phyloP scores from a whole-genome alignment of 35 echinoderm and acorn worm genomes.

The Apostichopus californicus region DNA sequence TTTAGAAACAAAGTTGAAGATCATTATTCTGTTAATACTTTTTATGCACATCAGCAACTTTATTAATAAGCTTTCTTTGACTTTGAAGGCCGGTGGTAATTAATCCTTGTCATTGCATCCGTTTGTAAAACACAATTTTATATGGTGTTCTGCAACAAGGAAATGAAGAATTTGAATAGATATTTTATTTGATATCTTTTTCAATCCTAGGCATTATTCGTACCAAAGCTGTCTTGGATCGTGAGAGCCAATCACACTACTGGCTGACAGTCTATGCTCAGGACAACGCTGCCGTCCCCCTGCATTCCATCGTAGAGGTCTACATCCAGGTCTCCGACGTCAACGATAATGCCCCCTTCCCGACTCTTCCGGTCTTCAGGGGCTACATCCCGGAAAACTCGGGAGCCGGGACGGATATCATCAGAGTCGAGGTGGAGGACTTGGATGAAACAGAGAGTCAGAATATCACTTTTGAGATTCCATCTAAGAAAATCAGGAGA shows the following conservation, averaged over 20 bases:
- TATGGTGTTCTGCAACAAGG: too few relatives aligned
- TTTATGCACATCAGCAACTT: too few relatives aligned
- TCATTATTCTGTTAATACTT: too few relatives aligned
- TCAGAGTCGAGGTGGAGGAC: constrained; percentile 74
- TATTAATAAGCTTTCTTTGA: too few relatives aligned
- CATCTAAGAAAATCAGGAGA: constrained; percentile 49
- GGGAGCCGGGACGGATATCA: constrained; percentile 43
- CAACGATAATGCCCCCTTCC: constrained; percentile 88
- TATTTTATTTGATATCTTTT: background rate
- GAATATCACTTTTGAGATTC: constrained; percentile 62
- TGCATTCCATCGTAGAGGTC: constrained; percentile 82
- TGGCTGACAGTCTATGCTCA: constrained; percentile 96
- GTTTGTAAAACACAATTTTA: too few relatives aligned
- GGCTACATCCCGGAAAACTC: constrained; percentile 69
- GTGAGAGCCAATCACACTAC: constrained; percentile 78
- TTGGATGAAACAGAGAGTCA: constrained; percentile 61
- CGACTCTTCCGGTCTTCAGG: constrained; percentile 72
- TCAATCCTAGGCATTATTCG: constrained; percentile 72
- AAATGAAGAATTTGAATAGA: too few relatives aligned
- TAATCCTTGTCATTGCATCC: too few relatives aligned
- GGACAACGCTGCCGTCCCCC: constrained; percentile 83
- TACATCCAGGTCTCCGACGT: constrained; percentile 81
- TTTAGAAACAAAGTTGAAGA: too few relatives aligned
- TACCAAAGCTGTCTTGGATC: constrained; percentile 69
- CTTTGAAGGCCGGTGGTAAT: too few relatives aligned